These are phyloP conservation scores for Champsocephalus esox DNA, from an alignment of 2,797 vertebrate species.

Conservation along the genomic window DNA sequence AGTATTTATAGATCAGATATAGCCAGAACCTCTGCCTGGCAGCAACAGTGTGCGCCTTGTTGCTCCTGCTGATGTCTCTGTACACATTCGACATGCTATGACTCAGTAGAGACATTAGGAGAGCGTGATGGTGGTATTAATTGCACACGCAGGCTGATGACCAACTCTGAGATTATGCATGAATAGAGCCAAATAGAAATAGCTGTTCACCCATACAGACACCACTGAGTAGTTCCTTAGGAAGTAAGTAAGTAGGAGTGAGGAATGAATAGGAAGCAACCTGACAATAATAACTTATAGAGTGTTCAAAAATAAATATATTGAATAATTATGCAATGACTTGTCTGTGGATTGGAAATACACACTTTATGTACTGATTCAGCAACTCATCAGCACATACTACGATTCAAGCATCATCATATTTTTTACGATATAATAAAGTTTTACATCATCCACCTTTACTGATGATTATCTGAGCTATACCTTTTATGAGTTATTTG, in stretches of 20 bases:
- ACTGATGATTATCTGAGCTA: background rate
- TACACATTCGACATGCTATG: slow-evolving; percentile 57
- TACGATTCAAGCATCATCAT: background rate
- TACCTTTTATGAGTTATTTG: background rate
- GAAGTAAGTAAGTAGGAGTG: background rate
- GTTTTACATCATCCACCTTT: background rate
- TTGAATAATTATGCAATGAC: background rate
- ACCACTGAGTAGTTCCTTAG: background rate
- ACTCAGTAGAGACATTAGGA: slow-evolving; percentile 56
- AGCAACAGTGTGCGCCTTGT: slow-evolving; percentile 64
- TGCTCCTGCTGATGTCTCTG: slow-evolving; percentile 67
- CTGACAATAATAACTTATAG: background rate
- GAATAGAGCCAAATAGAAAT: slow-evolving; percentile 30
- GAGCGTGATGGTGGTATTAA: slow-evolving; percentile 48
- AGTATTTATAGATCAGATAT: slow-evolving; percentile 82
- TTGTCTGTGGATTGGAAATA: background rate
- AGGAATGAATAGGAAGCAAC: background rate
- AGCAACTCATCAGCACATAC: background rate
- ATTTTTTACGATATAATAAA: background rate
- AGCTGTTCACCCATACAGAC: background rate
- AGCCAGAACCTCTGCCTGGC: slow-evolving; percentile 77
- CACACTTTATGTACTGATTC: background rate
- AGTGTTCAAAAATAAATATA: background rate
- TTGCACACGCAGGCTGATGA: slow-evolving; percentile 22
- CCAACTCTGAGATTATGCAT: slow-evolving; percentile 15